Conservation (phyloP, 2,113 vertebrate species). For the Limnothrissa miodon region DNA sequence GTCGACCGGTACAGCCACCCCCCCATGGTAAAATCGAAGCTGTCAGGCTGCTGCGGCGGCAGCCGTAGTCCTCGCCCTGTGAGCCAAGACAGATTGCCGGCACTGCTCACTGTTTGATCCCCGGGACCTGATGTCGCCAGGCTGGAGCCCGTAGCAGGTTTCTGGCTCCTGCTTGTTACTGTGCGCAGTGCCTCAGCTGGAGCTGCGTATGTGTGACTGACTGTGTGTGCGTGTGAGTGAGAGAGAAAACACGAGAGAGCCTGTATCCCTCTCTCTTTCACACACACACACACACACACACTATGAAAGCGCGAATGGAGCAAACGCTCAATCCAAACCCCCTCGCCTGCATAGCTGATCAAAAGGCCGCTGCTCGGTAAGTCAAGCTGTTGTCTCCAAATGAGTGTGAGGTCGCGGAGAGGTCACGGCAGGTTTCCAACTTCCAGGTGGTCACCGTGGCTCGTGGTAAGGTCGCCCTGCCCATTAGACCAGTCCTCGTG, state of each 20-base stretch:
- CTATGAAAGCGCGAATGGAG: background rate
- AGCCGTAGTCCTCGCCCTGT: slow-evolving; percentile 50
- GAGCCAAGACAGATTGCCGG: slow-evolving; percentile 60
- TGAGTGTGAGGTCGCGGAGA: background rate
- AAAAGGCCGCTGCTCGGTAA: background rate
- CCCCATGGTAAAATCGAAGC: slow-evolving; percentile 54
- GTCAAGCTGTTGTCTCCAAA: background rate
- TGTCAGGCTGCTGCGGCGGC: slow-evolving; percentile 41
- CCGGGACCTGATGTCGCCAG: slow-evolving; percentile 49
- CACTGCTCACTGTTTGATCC: slow-evolving; percentile 57
- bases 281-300: background rate
- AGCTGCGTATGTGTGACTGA: background rate
- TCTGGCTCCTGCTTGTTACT: slow-evolving; percentile 52
- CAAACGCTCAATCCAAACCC: background rate
- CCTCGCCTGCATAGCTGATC: slow-evolving; percentile 4
- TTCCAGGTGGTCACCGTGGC: background rate
- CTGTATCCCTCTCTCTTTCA: background rate
- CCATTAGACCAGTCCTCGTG: background rate
- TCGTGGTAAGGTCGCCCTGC: background rate
- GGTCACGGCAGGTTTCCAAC: background rate
- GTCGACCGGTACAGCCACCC: slow-evolving; percentile 36
- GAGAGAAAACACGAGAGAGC: background rate
- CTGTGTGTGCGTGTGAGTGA: background rate
- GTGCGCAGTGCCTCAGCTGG: slow-evolving; percentile 9
- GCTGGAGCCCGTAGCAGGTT: slow-evolving; percentile 55